Evolutionary conservation across 92 coral and sea anemone species (phyloP).

Genomic region (Umimayanthus chanpuru): DNA sequence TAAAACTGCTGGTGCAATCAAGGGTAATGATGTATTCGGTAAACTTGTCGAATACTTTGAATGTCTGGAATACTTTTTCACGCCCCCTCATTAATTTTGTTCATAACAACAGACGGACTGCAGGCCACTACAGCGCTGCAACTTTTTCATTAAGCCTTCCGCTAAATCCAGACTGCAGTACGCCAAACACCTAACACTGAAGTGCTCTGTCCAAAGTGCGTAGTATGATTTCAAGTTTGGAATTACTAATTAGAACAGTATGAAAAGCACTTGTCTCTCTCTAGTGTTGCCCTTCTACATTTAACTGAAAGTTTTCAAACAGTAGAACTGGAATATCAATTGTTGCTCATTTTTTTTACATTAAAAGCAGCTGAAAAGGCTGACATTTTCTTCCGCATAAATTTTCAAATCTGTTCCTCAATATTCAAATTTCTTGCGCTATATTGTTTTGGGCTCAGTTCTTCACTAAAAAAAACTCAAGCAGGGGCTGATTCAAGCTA

Average conservation of each 20-base stretch:
- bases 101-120: background rate
- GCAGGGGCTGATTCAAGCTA: no score
- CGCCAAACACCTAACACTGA: background rate
- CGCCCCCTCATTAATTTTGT: conserved; percentile 9
- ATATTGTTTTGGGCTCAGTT: background rate
- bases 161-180: background rate
- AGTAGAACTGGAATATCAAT: background rate
- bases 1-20: background rate
- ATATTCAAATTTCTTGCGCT: background rate
- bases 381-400: background rate
- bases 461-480: no score
- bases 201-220: no score
- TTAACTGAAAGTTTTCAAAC: background rate
- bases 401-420: background rate
- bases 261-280: no score
- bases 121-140: background rate
- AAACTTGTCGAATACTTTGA: background rate
- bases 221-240: background rate
- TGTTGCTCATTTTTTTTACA: background rate
- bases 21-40: background rate
- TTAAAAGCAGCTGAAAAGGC: background rate
- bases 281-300: background rate
- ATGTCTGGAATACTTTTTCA: conserved; percentile 21
- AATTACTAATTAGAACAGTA: no score
- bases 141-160: background rate